phyloP scores from a whole-genome alignment of 1,140 invertebrate genomes.

The Meloidogyne hapla region DNA sequence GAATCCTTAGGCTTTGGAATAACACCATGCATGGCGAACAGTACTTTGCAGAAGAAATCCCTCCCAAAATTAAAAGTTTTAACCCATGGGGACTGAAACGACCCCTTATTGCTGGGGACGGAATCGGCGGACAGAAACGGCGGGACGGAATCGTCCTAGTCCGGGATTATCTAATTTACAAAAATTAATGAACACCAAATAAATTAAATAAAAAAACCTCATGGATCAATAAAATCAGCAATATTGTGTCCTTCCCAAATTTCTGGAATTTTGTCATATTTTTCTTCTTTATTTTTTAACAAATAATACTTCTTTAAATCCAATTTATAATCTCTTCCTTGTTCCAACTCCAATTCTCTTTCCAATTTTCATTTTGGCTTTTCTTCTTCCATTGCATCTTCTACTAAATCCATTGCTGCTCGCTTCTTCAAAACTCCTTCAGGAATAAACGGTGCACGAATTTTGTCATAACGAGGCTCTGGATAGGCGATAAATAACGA shows the following conservation, averaged over 20 bases:
- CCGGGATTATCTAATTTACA: too few species aligned
- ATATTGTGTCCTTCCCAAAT: conserved; percentile 97
- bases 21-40: too few species aligned
- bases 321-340: conserved; percentile 90
- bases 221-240: conserved; percentile 93
- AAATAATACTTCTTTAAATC: conserved; percentile 95
- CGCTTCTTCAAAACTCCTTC: conserved; percentile 62
- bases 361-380: conserved; percentile 72
- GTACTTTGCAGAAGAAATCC: too few species aligned
- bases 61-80: too few species aligned
- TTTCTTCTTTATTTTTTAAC: conserved; percentile 79
- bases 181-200: neutral
- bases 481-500: conserved; percentile 88
- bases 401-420: conserved; percentile 29
- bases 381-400: conserved; percentile 33
- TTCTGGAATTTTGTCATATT: conserved; percentile 92
- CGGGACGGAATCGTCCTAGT: too few species aligned
- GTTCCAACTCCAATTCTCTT: conserved; percentile 85
- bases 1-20: too few species aligned
- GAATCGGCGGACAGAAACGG: too few species aligned
- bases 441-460: conserved; percentile 67
- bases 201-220: conserved; percentile 73
- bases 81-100: too few species aligned
- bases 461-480: conserved; percentile 77
- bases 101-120: too few species aligned